These are phyloP conservation scores for Furnarius figulus DNA, from an alignment of 2,113 vertebrate genomes.

Conservation along the genomic window DNA sequence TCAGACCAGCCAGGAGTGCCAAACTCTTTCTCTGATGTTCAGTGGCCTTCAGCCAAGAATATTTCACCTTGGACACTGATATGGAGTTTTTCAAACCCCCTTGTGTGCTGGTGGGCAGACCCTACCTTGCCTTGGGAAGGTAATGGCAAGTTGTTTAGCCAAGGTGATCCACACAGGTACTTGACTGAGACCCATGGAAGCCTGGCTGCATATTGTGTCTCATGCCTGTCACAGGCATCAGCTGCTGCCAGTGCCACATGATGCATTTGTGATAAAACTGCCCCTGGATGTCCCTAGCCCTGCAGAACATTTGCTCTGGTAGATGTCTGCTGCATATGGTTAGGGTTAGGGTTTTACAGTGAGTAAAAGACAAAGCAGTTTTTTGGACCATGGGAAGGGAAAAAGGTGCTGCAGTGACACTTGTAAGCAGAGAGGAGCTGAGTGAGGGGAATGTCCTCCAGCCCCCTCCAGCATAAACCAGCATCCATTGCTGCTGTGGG, in stretches of 20 bases:
- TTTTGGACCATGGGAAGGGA: neutral
- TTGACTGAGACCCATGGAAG: too few relatives aligned
- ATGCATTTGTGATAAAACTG: fast-evolving
- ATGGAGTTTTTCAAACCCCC: neutral
- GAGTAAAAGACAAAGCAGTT: neutral
- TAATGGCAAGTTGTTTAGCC: neutral
- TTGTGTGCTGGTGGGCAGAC: neutral
- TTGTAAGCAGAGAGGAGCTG: neutral
- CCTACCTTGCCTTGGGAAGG: neutral
- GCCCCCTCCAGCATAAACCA: neutral
- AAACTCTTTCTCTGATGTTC: neutral
- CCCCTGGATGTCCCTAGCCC: neutral
- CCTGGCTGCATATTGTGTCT: neutral
- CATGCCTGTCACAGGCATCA: too few relatives aligned
- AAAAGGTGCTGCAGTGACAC: neutral
- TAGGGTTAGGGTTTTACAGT: too few relatives aligned
- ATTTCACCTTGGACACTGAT: neutral
- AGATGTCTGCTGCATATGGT: neutral
- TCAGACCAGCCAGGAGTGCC: too few relatives aligned
- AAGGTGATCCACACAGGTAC: fast-evolving
- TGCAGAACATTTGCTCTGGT: neutral
- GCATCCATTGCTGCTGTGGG: neutral
- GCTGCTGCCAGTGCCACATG: neutral
- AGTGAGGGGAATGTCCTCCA: neutral
- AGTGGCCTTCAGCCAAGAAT: neutral